Evolutionary conservation across 2,113 vertebrate species (phyloP).

Genomic region (Hyla sarda): DNA sequence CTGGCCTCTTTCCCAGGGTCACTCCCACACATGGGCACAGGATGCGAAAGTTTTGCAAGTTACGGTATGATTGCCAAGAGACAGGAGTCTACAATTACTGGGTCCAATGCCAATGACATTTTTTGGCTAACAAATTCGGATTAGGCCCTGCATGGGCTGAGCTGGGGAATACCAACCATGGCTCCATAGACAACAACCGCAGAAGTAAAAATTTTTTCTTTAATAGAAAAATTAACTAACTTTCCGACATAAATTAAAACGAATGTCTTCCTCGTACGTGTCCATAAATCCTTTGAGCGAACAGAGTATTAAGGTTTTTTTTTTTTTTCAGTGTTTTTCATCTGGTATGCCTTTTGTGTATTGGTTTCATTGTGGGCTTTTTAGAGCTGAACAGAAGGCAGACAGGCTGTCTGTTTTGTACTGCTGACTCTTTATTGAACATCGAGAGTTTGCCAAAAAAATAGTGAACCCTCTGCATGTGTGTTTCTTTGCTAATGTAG

Average conservation of each 20-base stretch:
- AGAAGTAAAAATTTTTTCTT: slow-evolving; percentile 65
- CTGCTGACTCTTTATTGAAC: slow-evolving; percentile 78
- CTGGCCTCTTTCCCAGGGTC: slow-evolving; percentile 36
- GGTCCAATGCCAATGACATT: slow-evolving; percentile 62
- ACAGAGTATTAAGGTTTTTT: slow-evolving; percentile 66
- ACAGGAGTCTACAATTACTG: slow-evolving; percentile 53
- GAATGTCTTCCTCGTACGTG: slow-evolving; percentile 41
- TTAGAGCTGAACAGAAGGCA: slow-evolving; percentile 78
- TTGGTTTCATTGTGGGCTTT: slow-evolving; percentile 74
- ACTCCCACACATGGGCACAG: slow-evolving; percentile 52
- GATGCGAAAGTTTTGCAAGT: slow-evolving; percentile 51
- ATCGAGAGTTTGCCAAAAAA: slow-evolving; percentile 68
- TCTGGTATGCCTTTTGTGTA: slow-evolving; percentile 77
- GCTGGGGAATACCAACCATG: slow-evolving; percentile 62
- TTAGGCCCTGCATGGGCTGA: slow-evolving; percentile 62
- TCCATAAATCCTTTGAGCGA: slow-evolving; percentile 62
- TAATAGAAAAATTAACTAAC: slow-evolving; percentile 55
- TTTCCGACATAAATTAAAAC: slow-evolving; percentile 60
- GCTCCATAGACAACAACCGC: slow-evolving; percentile 60
- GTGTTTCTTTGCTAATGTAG: slow-evolving; percentile 62
- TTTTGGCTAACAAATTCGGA: slow-evolving; percentile 58
- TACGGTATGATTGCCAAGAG: slow-evolving; percentile 57
- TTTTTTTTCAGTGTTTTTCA: slow-evolving; percentile 79
- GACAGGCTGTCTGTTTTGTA: slow-evolving; percentile 83
- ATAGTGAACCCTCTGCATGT: slow-evolving; percentile 58